Evolutionary conservation across 2,888 invertebrate species (phyloP).

Genomic region (Junonia oenone): DNA sequence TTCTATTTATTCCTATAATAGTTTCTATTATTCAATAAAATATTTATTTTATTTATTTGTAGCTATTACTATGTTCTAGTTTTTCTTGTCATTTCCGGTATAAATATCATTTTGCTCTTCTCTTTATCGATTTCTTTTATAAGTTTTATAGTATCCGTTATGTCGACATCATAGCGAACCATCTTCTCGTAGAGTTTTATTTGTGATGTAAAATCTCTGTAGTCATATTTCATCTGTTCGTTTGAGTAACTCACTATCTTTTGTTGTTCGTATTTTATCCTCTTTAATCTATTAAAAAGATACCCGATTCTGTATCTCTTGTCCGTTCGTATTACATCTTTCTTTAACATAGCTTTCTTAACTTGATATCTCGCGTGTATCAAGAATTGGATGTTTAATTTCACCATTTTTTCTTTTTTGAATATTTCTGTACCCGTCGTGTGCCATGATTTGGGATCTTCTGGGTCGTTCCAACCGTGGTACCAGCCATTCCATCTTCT

Average conservation of each 20-base stretch:
- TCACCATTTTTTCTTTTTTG: constrained; percentile 16
- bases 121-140: constrained; percentile 28
- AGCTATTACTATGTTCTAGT: not conserved
- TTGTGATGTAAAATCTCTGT: constrained; percentile 3
- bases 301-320: constrained; percentile 46
- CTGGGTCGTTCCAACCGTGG: constrained; percentile 21
- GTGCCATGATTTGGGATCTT: constrained; percentile 1
- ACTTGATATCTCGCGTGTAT: constrained; percentile 42
- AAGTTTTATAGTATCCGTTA: constrained; percentile 35
- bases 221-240: not conserved
- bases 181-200: constrained; percentile 39
- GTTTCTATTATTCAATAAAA: too few species aligned
- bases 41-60: too few species aligned
- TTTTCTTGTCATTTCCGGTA: not conserved
- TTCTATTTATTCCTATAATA: too few species aligned
- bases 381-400: constrained; percentile 33
- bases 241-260: constrained; percentile 29
- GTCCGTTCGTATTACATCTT: constrained; percentile 29
- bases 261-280: constrained; percentile 37
- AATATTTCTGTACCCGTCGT: not conserved
- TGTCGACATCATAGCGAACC: constrained; percentile 39
- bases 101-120: not conserved
- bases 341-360: constrained; percentile 33
- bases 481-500: constrained; percentile 11
- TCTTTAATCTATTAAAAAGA: constrained; percentile 43